Evolutionary conservation across 2,797 vertebrate genomes (phyloP), one percentile per base, ranked within the genome.

Genomic region (Betta splendens): DNA sequence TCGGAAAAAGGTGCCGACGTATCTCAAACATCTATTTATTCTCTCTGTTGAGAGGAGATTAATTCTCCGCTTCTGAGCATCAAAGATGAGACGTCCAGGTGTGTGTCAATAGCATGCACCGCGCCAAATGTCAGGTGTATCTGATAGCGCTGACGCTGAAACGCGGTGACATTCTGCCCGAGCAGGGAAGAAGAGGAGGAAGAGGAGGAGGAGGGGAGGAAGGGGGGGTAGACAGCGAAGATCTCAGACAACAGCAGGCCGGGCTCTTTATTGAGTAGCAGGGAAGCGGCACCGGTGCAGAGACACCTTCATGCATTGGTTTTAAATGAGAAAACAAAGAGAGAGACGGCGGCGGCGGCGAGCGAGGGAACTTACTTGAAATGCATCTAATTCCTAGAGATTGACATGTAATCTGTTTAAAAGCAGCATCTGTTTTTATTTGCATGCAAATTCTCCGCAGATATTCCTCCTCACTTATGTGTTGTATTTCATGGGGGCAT

Each of bases 101-200:
- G 31, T 52, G 58, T 60, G 68, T 81, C 72, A 71, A 72, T 48
- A 73, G 57, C 40, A 55, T 37, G 60, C 21, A 20, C 47, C 15
- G 1, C 25, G 3, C 69, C 54, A 80, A 84, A 87, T 77, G 82
- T 76, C 80, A 73, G 59, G 22, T 66, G 56, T 47, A 66, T 81
- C 69, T 61, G 75, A 78, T 56, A 47, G 44, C 54, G 72, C 16
- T 54, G 73, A 67, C 59, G 60, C 73, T 75, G 47, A 11, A 67
- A 77, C 65, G 60, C 13, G 21, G 29, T 62, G 72, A 70, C 69
- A 72, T 75, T 77, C 23, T 58, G 69, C 42, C 66, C 2, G 3
- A 43, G 45, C 49, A 31, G 13, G 20, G 3, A 9, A 59, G 42
- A 10, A 11, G 29, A 25, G 7, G 23, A n/a, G 4, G 4, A n/a